A percentile compares a stretch with the other conserved stretches of the same genome.
Conservation (phyloP, 2,888 invertebrate species). For the Corythucha ciliata region DNA sequence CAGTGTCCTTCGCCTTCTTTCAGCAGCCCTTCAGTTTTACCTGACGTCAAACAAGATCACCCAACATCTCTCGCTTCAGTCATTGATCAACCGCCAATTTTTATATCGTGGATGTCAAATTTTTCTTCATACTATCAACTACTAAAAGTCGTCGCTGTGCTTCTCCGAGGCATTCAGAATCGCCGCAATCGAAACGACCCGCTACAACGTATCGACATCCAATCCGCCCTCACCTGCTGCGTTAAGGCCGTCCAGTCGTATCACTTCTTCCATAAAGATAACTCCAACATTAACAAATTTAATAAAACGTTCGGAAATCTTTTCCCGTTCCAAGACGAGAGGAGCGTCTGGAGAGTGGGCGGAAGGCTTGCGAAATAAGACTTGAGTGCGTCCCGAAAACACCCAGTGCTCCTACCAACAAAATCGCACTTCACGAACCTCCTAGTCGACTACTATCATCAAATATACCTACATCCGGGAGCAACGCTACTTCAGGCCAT, state of each 20-base stretch:
- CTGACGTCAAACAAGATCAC: background rate
- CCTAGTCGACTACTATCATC: constrained; percentile 23
- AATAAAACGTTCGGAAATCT: background rate
- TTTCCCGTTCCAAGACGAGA: constrained; percentile 10
- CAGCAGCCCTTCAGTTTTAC: background rate
- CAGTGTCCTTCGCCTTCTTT: background rate
- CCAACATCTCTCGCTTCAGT: background rate
- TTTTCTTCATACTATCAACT: constrained; percentile 6
- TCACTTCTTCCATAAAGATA: background rate
- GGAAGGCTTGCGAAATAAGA: too few relatives aligned
- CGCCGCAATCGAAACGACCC: background rate
- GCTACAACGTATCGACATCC: background rate
- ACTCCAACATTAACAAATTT: background rate
- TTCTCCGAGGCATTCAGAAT: constrained; percentile 12
- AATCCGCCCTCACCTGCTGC: background rate
- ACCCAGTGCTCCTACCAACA: constrained; percentile 15
- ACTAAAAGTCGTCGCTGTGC: constrained; percentile 3
- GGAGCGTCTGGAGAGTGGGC: constrained; percentile 21
- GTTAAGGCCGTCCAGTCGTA: constrained; percentile 3
- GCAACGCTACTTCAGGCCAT: constrained; percentile 7
- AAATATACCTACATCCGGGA: constrained; percentile 16
- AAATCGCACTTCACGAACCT: constrained; percentile 15
- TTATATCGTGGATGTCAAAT: constrained; percentile 6
- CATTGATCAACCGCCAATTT: background rate
- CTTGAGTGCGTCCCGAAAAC: too few relatives aligned